Percentiles rank a stretch among this genome's conserved stretches.
Evolutionary conservation across 2,797 vertebrate genomes (phyloP).

Genomic region (Toxotes lorentzi): DNA sequence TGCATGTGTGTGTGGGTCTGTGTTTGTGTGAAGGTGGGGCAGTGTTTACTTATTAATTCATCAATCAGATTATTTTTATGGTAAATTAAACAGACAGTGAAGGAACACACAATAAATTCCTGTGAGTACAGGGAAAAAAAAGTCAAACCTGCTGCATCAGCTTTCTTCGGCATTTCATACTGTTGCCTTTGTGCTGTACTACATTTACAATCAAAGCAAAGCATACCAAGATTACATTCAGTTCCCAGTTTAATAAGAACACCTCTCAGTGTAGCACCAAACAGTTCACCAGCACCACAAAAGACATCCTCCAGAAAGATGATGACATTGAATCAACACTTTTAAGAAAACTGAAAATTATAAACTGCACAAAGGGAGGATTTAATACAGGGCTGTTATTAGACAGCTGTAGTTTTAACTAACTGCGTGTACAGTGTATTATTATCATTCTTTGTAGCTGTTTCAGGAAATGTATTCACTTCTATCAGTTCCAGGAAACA

Average conservation of each 20-base stretch:
- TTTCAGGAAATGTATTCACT: background rate
- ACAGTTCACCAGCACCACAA: background rate
- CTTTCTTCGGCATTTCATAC: background rate
- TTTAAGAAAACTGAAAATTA: background rate
- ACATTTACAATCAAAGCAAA: conserved; percentile 1
- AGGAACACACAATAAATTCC: background rate
- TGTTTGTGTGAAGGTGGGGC: background rate
- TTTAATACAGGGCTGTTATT: no score
- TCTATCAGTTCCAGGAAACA: conserved; percentile 20
- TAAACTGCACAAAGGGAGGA: no score
- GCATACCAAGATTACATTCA: background rate
- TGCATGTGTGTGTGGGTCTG: background rate
- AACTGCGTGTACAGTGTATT: background rate
- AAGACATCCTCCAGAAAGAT: background rate
- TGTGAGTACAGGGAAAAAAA: background rate
- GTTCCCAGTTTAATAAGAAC: no score
- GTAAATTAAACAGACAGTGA: background rate
- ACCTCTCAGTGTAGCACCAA: background rate
- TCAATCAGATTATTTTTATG: background rate
- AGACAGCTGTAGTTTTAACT: background rate
- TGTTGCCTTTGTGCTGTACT: background rate
- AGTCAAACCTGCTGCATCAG: background rate
- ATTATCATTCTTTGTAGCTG: background rate
- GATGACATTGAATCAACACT: background rate
- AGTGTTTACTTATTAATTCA: background rate